Evolutionary conservation across 2,888 invertebrate genomes (phyloP), one percentile per base, ranked within the genome.

Genomic region (Hylaea fasciaria): DNA sequence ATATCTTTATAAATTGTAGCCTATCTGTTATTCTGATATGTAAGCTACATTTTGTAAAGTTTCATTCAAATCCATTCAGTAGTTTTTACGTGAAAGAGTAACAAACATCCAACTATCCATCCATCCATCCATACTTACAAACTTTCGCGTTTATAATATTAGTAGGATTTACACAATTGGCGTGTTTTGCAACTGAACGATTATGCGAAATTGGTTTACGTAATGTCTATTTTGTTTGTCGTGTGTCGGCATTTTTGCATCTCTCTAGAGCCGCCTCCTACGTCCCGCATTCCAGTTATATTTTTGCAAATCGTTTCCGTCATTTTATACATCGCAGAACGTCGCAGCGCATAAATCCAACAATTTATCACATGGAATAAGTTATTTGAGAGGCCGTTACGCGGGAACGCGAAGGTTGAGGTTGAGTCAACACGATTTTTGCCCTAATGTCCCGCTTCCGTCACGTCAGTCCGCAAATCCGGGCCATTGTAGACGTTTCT

Each of bases 361-460:
- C 45, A 28, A 60, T 60, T 46, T 37, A 51, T 60, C 41, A 60
- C 32, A 35, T 17, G 17, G 22, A 28, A 37, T 49, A 50, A 45
- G 53, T 55, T 46, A 55, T 50, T 55, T 29, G 44, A 39, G 37
- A 29, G 40, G 53, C 43, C 52, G 40, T n/a, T 37, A 9, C 47
- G 28, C 52, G 39, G 40, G 49, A 54, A 16, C 37, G 43, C 43
- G 43, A 43, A 53, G 58, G 53, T 48, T 35, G 39, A 45, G 16
- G 32, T 39, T 22, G 39, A 22, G 28, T 14, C 22, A 16, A 22
- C 48, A 40, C 45, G 29, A 11, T 37, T 44, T 28, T 32, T 32
- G n/a, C 39, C 49, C 46, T 60, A 60, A 55, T 55, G 60, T 50
- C 41, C 54, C 60, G 50, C 55, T 60, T 60, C 60, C 55, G 51